Base-by-base conservation (phyloP, 2,888 invertebrate genomes). In the Noctua janthe region DNA sequence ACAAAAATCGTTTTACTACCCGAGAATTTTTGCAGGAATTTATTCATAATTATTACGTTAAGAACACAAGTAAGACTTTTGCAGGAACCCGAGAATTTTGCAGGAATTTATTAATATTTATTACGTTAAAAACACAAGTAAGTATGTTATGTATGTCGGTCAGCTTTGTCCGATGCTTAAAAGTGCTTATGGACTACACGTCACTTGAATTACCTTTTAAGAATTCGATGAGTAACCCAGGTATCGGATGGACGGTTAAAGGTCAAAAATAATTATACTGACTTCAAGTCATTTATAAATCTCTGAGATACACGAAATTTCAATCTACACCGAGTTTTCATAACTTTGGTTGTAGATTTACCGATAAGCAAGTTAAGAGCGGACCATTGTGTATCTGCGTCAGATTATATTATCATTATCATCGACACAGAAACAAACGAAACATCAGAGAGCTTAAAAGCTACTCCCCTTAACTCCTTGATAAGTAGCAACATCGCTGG, bases 101-200 rank as follows among this genome's bases (percentile, higher is more conserved):
- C 29, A 80, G 20, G 20, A 59, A 29, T 67, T 10, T 15, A 47
- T 47, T 15, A 17, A 35, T 47, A 39, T 59, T 71, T 47, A 78
- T 70, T 43, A 67, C 1, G 20, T 54, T 35, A 29, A 64, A 59
- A 76, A 54, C n/a, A n/a, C 49, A 29, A 43, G 64, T 29, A 71
- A 17, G n/a, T 23, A 78, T 78, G 62, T 7, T 59, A 80, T 29
- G 11, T 23, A 80, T 67, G 80, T 69, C 23, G 71, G 80, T 80
- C 85, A 67, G 59, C 51, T 49, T 49, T 82, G 59, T 54, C 47
- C 39, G 67, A 85, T 80, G 81, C 39, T 71, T 15, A 85, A 71
- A 85, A 29, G 80, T 29, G 17, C 59, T 59, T 62, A 71, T 51
- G 39, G 39, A 39, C 35, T 47, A 0, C 35, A 5, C 47, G 66